A percentile compares a stretch with the other conserved stretches of the same genome.
phyloP scores from a whole-genome alignment of 1,140 invertebrate genomes.

The Lordiphosa stackelbergi region DNA sequence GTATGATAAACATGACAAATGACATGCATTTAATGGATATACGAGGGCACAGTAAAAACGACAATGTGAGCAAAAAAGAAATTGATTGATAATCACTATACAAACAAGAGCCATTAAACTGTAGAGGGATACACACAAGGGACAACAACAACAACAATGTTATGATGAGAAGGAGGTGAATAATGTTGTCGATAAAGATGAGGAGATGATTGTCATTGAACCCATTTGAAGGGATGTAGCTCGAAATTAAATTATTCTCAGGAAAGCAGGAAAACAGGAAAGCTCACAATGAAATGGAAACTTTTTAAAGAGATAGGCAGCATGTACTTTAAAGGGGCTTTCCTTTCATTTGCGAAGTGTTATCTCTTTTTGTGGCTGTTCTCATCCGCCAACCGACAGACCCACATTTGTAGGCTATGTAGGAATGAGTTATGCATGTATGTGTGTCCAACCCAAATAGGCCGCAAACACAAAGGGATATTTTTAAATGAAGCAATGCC shows the following conservation, averaged over 20 bases:
- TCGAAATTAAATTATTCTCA: constrained; percentile 9
- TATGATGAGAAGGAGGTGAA: not conserved
- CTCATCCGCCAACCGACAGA: constrained; percentile 1
- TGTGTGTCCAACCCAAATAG: constrained; percentile 3
- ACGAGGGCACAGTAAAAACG: constrained; percentile 9
- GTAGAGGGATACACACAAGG: constrained; percentile 13
- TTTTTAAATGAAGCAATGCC: constrained; percentile 16
- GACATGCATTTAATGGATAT: constrained; percentile 11
- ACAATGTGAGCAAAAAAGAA: constrained; percentile 15
- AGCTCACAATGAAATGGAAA: no score
- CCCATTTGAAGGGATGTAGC: not conserved
- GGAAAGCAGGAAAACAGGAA: no score
- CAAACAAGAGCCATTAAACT: constrained; percentile 30
- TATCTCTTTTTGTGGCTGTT: constrained; percentile 1
- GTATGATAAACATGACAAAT: constrained; percentile 14
- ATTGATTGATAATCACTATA: constrained; percentile 43
- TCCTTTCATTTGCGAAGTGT: not conserved
- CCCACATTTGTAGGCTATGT: constrained; percentile 3
- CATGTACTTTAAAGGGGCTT: no score
- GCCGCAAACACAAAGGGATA: constrained; percentile 9
- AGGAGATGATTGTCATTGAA: constrained; percentile 7
- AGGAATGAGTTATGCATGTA: constrained; percentile 7
- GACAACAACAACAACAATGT: constrained; percentile 3
- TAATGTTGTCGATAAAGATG: constrained; percentile 2
- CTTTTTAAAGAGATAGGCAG: no score